Percentiles rank a stretch among this genome's conserved stretches.
These are phyloP conservation scores for Leuciscus idus DNA, from an alignment of 2,113 vertebrate genomes.

Conservation along the genomic window DNA sequence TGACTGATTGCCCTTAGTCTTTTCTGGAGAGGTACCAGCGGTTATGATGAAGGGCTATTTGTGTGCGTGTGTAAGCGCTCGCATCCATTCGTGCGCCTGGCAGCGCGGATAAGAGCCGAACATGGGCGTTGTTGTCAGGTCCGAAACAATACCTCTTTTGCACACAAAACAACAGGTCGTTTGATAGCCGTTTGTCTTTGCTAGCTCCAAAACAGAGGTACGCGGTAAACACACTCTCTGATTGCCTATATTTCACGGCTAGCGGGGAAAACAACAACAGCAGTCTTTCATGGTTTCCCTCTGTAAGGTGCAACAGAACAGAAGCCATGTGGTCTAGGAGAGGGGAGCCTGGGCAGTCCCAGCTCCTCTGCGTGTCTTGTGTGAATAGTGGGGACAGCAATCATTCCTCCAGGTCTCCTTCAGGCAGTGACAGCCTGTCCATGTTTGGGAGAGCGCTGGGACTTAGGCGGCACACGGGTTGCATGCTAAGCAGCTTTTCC, in stretches of 20 bases:
- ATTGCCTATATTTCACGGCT: constrained; percentile 37
- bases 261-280: constrained; percentile 3
- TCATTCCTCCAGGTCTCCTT: constrained; percentile 53
- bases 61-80: not conserved
- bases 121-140: constrained; percentile 21
- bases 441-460: constrained; percentile 51
- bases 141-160: constrained; percentile 16
- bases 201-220: constrained; percentile 11
- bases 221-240: constrained; percentile 19
- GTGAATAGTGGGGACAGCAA: constrained; percentile 47
- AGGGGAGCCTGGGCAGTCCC: constrained; percentile 26
- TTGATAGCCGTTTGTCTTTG: constrained; percentile 38
- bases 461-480: constrained; percentile 62
- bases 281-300: not conserved
- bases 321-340: not conserved
- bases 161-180: not conserved
- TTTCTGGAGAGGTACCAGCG: constrained; percentile 38
- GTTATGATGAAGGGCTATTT: constrained; percentile 30
- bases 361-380: constrained; percentile 41
- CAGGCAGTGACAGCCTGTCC: constrained; percentile 51
- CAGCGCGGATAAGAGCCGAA: constrained; percentile 28
- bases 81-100: constrained; percentile 27
- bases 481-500: constrained; percentile 70
- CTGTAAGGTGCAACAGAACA: constrained; percentile 18
- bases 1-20: constrained; percentile 51